These are phyloP conservation scores for Sebastes taczanowskii DNA, from an alignment of 2,797 vertebrate genomes.

Conservation along the genomic window DNA sequence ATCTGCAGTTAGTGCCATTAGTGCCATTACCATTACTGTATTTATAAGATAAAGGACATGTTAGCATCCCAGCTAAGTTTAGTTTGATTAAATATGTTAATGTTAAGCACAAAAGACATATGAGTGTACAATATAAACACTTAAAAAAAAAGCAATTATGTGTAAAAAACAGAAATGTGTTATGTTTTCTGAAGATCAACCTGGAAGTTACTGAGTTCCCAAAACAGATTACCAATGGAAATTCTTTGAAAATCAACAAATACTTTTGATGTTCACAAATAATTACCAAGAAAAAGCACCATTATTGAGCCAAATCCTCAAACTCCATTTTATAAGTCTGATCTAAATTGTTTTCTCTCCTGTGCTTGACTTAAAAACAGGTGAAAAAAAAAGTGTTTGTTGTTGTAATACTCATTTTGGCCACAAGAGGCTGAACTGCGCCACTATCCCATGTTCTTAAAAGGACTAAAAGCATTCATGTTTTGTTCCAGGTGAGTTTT, in stretches of 20 bases:
- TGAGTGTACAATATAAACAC: background rate
- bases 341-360: background rate
- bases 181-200: background rate
- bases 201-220: background rate
- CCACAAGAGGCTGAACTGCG: background rate
- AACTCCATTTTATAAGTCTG: background rate
- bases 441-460: background rate
- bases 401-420: background rate
- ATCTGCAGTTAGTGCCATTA: background rate
- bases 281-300: background rate
- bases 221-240: too few species aligned
- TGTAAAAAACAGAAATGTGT: background rate
- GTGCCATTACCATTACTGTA: background rate
- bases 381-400: too few species aligned
- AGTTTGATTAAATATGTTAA: background rate
- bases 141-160: background rate
- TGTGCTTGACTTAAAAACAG: background rate
- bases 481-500: background rate
- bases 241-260: background rate
- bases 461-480: background rate
- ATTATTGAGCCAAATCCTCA: background rate
- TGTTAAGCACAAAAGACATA: background rate
- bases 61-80: background rate
- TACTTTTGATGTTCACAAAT: background rate
- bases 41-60: background rate